phyloP scores from a whole-genome alignment of 2,888 invertebrate genomes.

The Chaetoderma sp. region DNA sequence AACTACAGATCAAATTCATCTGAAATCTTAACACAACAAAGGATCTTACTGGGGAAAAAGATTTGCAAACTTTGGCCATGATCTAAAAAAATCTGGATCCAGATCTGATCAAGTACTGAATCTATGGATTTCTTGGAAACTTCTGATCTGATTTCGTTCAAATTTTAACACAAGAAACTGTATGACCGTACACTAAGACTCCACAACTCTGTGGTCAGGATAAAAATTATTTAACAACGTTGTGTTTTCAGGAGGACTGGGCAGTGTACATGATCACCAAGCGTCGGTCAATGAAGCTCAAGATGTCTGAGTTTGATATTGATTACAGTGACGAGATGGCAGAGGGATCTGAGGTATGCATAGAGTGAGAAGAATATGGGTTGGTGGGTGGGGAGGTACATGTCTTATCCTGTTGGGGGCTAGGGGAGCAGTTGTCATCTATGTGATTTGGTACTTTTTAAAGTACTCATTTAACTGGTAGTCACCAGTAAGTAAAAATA shows the following conservation, averaged over 20 bases:
- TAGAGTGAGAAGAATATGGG: not conserved
- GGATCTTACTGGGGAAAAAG: no score
- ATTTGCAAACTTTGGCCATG: no score
- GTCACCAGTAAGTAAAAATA: not conserved
- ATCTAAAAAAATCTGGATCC: no score
- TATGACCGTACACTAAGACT: no score
- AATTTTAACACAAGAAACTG: no score
- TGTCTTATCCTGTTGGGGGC: not conserved
- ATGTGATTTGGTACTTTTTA: not conserved
- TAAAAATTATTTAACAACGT: not conserved
- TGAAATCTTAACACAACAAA: no score
- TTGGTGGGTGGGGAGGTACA: not conserved
- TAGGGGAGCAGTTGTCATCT: not conserved
- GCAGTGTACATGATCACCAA: slow-evolving; percentile 59
- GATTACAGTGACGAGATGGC: slow-evolving; percentile 55
- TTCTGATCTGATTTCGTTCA: no score
- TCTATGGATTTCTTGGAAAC: no score
- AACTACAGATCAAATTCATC: no score
- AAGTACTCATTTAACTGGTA: not conserved
- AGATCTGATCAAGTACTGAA: no score
- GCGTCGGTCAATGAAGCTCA: slow-evolving; percentile 58
- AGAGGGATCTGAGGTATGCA: slow-evolving; percentile 46
- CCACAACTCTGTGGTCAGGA: no score
- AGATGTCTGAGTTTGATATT: slow-evolving; percentile 65
- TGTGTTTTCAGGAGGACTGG: slow-evolving; percentile 62